Percentiles rank a stretch among this genome's conserved stretches.
Evolutionary conservation across 2,888 invertebrate genomes (phyloP).

Genomic region (Baronia brevicornis): DNA sequence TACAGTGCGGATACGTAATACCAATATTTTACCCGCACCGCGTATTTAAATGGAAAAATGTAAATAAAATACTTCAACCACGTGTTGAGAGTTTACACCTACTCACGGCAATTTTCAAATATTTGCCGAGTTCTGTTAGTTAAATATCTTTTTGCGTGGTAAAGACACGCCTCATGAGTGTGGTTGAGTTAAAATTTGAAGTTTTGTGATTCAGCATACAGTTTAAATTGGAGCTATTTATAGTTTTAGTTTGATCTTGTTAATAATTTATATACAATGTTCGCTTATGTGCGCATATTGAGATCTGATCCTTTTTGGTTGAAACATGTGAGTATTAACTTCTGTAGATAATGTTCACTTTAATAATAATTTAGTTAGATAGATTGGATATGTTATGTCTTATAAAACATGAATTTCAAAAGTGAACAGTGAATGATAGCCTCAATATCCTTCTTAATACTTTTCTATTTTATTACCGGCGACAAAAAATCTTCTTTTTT

Average conservation of each 20-base stretch:
- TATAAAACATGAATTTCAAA: too few species aligned
- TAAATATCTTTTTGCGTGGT: slow-evolving; percentile 13
- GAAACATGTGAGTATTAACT: slow-evolving; percentile 12
- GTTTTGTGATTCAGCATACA: too few species aligned
- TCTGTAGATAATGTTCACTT: too few species aligned
- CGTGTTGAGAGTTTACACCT: slow-evolving; percentile 19
- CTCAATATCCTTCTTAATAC: too few species aligned
- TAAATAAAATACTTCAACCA: slow-evolving; percentile 17
- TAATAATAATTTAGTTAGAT: too few species aligned
- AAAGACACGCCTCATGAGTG: slow-evolving; percentile 11
- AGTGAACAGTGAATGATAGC: too few species aligned
- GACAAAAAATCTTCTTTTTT: too few species aligned
- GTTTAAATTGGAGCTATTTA: too few species aligned
- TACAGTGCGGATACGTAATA: not conserved
- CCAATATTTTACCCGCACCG: slow-evolving; percentile 2
- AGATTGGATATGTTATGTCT: too few species aligned
- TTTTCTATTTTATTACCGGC: too few species aligned
- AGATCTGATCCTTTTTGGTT: slow-evolving; percentile 11
- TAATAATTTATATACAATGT: slow-evolving; percentile 10
- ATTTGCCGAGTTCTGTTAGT: slow-evolving; percentile 8
- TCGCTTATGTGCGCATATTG: slow-evolving; percentile 13
- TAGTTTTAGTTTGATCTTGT: too few species aligned
- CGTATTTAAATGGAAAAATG: slow-evolving; percentile 13
- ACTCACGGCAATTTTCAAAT: slow-evolving; percentile 12
- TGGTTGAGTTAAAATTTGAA: slow-evolving; percentile 5